These are phyloP conservation scores for Odontothrips loti DNA, from an alignment of 2,888 invertebrate genomes.

Conservation along the genomic window DNA sequence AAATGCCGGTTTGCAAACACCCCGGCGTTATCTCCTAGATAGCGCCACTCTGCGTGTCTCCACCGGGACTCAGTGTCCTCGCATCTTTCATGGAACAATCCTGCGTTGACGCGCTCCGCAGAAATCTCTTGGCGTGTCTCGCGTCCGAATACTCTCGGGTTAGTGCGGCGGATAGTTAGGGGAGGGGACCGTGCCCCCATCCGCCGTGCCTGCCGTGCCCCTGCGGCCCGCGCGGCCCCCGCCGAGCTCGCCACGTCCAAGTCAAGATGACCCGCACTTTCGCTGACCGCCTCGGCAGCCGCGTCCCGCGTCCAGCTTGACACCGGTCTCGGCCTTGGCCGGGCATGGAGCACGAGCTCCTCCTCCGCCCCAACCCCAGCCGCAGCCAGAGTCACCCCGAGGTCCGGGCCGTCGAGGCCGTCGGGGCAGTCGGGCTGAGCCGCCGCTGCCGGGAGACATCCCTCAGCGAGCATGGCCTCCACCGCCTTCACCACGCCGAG, in stretches of 20 bases:
- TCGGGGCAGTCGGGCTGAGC: not conserved
- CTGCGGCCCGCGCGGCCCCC: too few species aligned
- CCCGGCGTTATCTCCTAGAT: not conserved
- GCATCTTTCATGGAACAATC: not conserved
- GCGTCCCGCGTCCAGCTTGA: too few species aligned
- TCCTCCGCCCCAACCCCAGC: too few species aligned
- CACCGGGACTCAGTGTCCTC: not conserved
- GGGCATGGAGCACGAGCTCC: not conserved
- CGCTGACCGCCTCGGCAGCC: too few species aligned
- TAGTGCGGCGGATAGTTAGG: not conserved
- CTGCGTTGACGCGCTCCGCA: not conserved
- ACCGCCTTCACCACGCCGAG: not conserved
- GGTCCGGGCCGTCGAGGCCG: not conserved
- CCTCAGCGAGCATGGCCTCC: not conserved
- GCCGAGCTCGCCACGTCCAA: too few species aligned
- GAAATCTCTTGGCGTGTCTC: too few species aligned
- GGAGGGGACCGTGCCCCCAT: too few species aligned
- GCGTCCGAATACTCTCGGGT: too few species aligned
- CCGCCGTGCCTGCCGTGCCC: too few species aligned
- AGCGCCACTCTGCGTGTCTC: not conserved
- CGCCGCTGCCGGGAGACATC: not conserved
- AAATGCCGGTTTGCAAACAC: constrained; percentile 7
- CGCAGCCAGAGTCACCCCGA: not conserved
- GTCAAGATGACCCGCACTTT: too few species aligned
- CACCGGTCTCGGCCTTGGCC: too few species aligned